Evolutionary conservation across 2,797 vertebrate genomes (phyloP), one percentile per base, ranked within the genome.

Genomic region (Pseudochirops cupreus): DNA sequence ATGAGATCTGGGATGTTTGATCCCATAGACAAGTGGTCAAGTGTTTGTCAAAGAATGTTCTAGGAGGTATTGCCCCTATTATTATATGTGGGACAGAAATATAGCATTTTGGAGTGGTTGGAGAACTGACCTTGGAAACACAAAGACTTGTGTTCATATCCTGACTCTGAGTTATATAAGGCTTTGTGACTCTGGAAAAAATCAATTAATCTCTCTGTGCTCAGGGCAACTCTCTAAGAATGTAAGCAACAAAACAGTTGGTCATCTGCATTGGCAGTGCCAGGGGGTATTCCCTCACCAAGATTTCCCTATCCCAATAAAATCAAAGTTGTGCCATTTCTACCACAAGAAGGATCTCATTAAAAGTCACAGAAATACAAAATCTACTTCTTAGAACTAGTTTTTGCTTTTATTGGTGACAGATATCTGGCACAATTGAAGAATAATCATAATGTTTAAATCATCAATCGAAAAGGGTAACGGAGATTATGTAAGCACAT

Each of bases 1-100:
- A 62, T 67, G 46, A 29, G 92, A 90, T 91, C 96, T 94, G 67
- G 54, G 62, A 46, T 87, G 52, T 5, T 74, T 93, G 90, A 95
- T 96, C 56, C 95, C 62, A 62, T 95, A 93, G 92, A 94, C 74
- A 62, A 93, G 57, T 11, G 95, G 92, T 54, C 29, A 26, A 58
- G 50, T 89, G 93, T 94, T 90, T 74, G 50, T 21, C 21, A 92
- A 96, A 59, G 21, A 56, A 0, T 46, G 10, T 90, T 91, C 62
- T 46, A 93, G 92, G 7, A 50, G 93, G 56, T 92, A 92, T 57
- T 92, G 5, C 18, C 55, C 4, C 33, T 96, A 95, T 28, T 91
- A 26, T 91, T 94, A 24, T 94, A 92, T 89, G 57, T 97, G 56
- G 90, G 28, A 91, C 16, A 67, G 62, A 74, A 55, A 59, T 91